Evolutionary conservation across 2,113 vertebrate genomes (phyloP), one percentile per base, ranked within the genome.

Genomic region (Coturnix japonica): DNA sequence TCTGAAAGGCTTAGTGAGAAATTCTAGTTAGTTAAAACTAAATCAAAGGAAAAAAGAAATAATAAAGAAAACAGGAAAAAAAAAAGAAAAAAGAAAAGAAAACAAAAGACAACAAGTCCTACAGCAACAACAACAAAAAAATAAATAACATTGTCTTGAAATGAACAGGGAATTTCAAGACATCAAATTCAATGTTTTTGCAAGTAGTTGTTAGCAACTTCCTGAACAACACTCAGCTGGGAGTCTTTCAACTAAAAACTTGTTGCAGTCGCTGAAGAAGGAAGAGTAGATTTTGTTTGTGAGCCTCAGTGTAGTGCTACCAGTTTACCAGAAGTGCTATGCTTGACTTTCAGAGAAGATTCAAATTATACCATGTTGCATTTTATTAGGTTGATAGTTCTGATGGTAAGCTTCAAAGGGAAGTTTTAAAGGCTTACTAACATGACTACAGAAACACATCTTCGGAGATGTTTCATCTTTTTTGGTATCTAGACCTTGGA

Each of bases 241-340:
- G 77, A 74, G 51, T 31, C 56, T 86, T 83, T 84, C 73, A 90
- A 70, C 41, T 89, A 26, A 30, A 77, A 56, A 59, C 60, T 65
- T 63, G 21, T 74, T 84, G 43, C 35, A 61, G 20, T 56, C 56
- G 23, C 51, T 86, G 21, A 25, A 92, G 60, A 46, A 83, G n/a
- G 44, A 88, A 88, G 23, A 20, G 16, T 70, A 31, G 56, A 77
- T 90, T 93, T 77, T 77, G 64, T 90, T 90, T 82, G 37, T 37
- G 35, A 53, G 80, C 87, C 84, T 33, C 49, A 54, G 23, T 2
- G 4, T 25, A 59, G 20, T 2, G 6, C 22, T 79, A 69, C 41
- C 71, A 54, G 53, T 76, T 92, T 90, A 73, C n/a, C 46, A 63
- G 26, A 77, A 85, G 49, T 21, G 13, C 21, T 61, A 15, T 31